Conservation (phyloP, 2,113 vertebrate genomes). For the Ctenomys sociabilis region DNA sequence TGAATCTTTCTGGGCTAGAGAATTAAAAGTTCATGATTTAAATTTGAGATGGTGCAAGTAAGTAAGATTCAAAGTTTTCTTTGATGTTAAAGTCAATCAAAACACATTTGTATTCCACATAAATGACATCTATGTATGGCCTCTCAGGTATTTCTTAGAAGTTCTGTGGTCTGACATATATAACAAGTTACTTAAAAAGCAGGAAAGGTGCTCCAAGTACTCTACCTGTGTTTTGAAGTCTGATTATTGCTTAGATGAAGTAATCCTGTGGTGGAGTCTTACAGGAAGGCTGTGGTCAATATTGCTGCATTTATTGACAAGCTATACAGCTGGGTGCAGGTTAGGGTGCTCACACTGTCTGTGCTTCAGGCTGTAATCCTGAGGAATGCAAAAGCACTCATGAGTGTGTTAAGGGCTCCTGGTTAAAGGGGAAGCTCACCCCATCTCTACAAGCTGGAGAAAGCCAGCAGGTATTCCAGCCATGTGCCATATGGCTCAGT, state of each 20-base stretch:
- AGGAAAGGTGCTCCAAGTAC: neutral
- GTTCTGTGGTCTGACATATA: neutral
- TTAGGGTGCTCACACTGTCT: neutral
- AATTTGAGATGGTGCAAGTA: neutral
- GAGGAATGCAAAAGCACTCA: neutral
- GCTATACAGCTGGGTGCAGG: neutral
- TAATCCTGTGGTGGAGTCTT: constrained; percentile 59
- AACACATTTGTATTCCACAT: neutral
- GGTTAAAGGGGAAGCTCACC: neutral
- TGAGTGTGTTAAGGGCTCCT: neutral
- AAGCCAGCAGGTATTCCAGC: neutral
- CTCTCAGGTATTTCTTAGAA: neutral
- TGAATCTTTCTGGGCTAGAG: neutral
- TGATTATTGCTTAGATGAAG: constrained; percentile 42
- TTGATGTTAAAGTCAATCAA: neutral
- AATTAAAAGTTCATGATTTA: constrained; percentile 23
- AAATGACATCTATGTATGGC: neutral
- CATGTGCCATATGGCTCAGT: neutral
- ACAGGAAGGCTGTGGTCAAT: constrained; percentile 66
- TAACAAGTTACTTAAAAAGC: neutral
- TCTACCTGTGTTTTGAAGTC: constrained; percentile 30
- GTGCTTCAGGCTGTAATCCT: neutral
- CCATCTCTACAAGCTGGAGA: neutral
- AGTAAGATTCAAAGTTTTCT: neutral
- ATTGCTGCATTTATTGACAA: constrained; percentile 47